These are phyloP conservation scores for Collichthys lucidus DNA, from an alignment of 2,113 vertebrate species.

Conservation along the genomic window DNA sequence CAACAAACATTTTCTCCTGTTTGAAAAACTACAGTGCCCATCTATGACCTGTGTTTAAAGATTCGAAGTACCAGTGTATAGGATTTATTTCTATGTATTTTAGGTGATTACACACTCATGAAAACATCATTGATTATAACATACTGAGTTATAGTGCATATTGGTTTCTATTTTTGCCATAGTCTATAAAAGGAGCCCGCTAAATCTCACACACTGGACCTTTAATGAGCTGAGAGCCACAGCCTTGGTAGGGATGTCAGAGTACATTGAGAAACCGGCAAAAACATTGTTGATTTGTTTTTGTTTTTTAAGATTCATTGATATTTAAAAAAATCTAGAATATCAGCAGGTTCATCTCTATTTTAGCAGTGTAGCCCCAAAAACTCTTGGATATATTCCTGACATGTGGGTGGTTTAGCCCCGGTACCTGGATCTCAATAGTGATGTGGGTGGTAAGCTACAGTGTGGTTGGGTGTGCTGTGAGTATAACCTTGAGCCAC, in stretches of 20 bases:
- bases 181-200: too few species aligned
- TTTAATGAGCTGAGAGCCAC: not conserved
- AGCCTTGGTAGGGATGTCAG: not conserved
- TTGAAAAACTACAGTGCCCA: not conserved
- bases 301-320: not conserved
- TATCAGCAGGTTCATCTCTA: not conserved
- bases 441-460: slow-evolving; percentile 10
- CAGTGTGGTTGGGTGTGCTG: slow-evolving; percentile 35
- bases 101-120: too few species aligned
- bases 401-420: slow-evolving; percentile 13
- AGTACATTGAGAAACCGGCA: not conserved
- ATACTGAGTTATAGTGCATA: too few species aligned
- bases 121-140: too few species aligned
- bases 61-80: too few species aligned
- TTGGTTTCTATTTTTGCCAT: too few species aligned
- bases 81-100: too few species aligned
- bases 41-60: too few species aligned
- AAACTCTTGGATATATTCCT: not conserved
- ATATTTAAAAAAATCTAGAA: not conserved
- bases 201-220: not conserved
- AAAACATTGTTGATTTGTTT: not conserved
- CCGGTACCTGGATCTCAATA: not conserved
- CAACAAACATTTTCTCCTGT: too few species aligned
- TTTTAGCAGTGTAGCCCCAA: not conserved
- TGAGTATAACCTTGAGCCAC: slow-evolving; percentile 79